A percentile compares a stretch with the other conserved stretches of the same genome.
These are phyloP conservation scores for Eupithecia subumbrata DNA, from an alignment of 2,888 invertebrate genomes.

Conservation along the genomic window DNA sequence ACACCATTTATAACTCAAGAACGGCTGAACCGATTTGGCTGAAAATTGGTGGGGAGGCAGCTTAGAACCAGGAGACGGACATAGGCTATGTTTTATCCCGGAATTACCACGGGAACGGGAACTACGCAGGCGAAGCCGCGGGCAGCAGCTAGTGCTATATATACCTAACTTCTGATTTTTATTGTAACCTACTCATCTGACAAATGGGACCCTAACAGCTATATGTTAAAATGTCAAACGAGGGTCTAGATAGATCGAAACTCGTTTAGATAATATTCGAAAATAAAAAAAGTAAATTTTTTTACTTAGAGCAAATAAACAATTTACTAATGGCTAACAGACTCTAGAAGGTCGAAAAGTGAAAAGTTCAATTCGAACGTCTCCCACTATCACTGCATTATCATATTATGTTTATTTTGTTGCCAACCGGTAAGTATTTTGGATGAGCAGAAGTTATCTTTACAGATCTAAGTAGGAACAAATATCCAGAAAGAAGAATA, in stretches of 20 bases:
- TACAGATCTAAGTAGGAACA: background rate
- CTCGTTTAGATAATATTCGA: background rate
- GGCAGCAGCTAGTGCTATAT: no score
- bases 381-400: background rate
- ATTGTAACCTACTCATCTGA: no score
- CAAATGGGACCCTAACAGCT: background rate
- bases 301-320: background rate
- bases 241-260: background rate
- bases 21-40: no score
- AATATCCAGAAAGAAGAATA: background rate
- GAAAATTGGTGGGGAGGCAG: no score
- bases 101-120: no score
- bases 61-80: no score
- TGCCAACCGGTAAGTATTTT: background rate
- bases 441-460: background rate
- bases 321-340: background rate
- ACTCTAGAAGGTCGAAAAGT: background rate
- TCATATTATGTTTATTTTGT: constrained; percentile 6
- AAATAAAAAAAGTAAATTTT: background rate
- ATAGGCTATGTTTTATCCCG: no score
- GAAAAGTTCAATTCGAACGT: background rate
- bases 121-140: no score
- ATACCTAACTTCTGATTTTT: background rate
- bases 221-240: background rate
- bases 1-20: no score